A percentile compares a stretch with the other conserved stretches of the same genome.
Evolutionary conservation across 1,140 invertebrate genomes (phyloP).

Genomic region (Drosophila simulans): DNA sequence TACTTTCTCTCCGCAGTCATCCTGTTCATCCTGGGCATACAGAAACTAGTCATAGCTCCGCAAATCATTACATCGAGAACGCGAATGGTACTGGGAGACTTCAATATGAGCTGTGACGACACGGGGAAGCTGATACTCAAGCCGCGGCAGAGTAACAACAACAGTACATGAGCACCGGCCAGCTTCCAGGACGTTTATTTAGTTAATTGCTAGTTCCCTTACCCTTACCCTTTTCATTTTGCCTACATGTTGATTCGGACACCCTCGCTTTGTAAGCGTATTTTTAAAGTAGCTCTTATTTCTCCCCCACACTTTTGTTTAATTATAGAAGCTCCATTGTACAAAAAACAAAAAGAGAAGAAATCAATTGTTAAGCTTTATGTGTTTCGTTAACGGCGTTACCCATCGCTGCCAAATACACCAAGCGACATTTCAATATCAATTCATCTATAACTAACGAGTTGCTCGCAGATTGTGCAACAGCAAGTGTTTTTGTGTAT

Average conservation of each 20-base stretch:
- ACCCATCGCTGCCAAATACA: conserved; percentile 55
- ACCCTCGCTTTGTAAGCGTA: conserved; percentile 56
- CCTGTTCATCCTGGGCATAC: conserved; percentile 96
- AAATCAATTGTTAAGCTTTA: conserved; percentile 54
- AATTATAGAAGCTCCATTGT: conserved; percentile 64
- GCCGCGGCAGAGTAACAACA: conserved; percentile 88
- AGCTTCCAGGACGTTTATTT: conserved; percentile 44
- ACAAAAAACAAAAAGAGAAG: conserved; percentile 33
- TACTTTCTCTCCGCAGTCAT: conserved; percentile 87
- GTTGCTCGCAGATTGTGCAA: conserved; percentile 26
- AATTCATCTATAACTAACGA: conserved; percentile 34
- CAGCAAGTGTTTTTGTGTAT: conserved; percentile 33
- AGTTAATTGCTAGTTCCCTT: conserved; percentile 36
- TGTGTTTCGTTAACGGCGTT: conserved; percentile 45
- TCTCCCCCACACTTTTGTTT: conserved; percentile 36
- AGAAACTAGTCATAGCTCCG: conserved; percentile 97
- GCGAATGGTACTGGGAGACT: conserved; percentile 94
- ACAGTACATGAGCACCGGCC: conserved; percentile 53
- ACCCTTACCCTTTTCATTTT: not conserved
- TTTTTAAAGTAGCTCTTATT: conserved; percentile 17
- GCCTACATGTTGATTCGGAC: conserved; percentile 30
- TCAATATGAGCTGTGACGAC: conserved; percentile 99
- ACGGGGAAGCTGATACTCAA: conserved; percentile 96
- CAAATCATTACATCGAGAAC: conserved; percentile 97
- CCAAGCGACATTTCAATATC: conserved; percentile 44